phyloP scores from a whole-genome alignment of 1,140 invertebrate genomes.

The Bombus sibiricus region DNA sequence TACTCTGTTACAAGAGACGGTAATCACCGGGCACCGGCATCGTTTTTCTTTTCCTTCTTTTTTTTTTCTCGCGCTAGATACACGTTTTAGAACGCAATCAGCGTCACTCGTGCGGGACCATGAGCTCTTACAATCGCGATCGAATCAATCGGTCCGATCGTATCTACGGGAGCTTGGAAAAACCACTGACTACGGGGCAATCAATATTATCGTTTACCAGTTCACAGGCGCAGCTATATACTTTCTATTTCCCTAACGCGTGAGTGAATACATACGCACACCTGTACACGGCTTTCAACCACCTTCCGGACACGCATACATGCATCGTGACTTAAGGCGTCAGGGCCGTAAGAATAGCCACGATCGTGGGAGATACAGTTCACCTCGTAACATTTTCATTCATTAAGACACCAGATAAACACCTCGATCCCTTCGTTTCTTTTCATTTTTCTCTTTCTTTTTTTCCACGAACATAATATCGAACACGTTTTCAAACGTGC shows the following conservation, averaged over 20 bases:
- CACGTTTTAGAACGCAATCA: slow-evolving; percentile 68
- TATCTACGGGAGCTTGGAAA: slow-evolving; percentile 57
- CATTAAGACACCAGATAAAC: neutral
- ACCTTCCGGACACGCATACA: slow-evolving; percentile 39
- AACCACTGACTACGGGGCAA: slow-evolving; percentile 47
- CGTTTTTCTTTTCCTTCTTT: slow-evolving; percentile 10
- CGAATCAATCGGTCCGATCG: slow-evolving; percentile 66
- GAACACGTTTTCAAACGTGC: too few relatives aligned
- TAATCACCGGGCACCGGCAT: slow-evolving; percentile 56
- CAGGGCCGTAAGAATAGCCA: slow-evolving; percentile 18
- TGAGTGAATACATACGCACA: slow-evolving; percentile 33
- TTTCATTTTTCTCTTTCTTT: neutral
- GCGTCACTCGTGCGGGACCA: slow-evolving; percentile 68
- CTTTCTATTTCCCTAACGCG: slow-evolving; percentile 65
- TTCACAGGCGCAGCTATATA: slow-evolving; percentile 37
- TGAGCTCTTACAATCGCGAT: slow-evolving; percentile 58
- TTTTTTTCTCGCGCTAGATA: slow-evolving; percentile 64
- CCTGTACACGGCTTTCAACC: slow-evolving; percentile 42
- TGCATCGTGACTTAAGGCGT: slow-evolving; percentile 9
- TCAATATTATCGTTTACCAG: slow-evolving; percentile 64
- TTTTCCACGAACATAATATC: neutral
- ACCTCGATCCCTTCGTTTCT: neutral
- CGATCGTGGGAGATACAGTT: neutral
- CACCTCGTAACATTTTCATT: slow-evolving; percentile 19
- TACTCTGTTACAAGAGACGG: slow-evolving; percentile 60